These are phyloP conservation scores for Drosophila triauraria DNA, from an alignment of 1,140 invertebrate genomes.

Conservation along the genomic window DNA sequence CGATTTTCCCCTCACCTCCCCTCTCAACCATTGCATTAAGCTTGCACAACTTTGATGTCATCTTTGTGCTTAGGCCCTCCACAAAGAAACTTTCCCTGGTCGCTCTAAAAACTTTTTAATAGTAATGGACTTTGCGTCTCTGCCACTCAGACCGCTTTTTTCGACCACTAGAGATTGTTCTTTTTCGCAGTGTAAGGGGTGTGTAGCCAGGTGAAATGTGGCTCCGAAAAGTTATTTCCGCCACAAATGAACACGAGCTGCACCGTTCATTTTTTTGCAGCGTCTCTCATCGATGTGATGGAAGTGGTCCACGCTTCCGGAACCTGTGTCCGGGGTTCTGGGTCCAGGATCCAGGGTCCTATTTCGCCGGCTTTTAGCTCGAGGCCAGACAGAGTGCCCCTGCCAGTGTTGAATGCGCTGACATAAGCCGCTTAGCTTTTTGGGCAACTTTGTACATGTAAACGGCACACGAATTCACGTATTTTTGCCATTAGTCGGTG, in stretches of 20 bases:
- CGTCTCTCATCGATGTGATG: slow-evolving; percentile 59
- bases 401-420: neutral
- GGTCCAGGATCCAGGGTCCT: slow-evolving; percentile 7
- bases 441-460: slow-evolving; percentile 68
- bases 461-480: slow-evolving; percentile 43
- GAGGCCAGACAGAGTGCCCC: slow-evolving; percentile 16
- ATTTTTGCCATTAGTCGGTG: slow-evolving; percentile 12
- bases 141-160: slow-evolving; percentile 15
- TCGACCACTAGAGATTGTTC: slow-evolving; percentile 18
- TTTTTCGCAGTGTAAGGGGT: slow-evolving; percentile 22
- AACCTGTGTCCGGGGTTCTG: neutral
- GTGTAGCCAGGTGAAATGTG: slow-evolving; percentile 67
- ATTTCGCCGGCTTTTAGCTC: slow-evolving; percentile 56
- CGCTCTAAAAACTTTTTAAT: slow-evolving; percentile 75
- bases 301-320: neutral
- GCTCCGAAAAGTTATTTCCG: slow-evolving; percentile 76
- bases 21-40: slow-evolving; percentile 64
- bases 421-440: slow-evolving; percentile 74
- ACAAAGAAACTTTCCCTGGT: slow-evolving; percentile 63
- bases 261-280: slow-evolving; percentile 22
- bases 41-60: slow-evolving; percentile 76
- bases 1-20: neutral
- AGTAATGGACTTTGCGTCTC: slow-evolving; percentile 69
- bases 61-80: slow-evolving; percentile 72
- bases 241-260: slow-evolving; percentile 70